These are phyloP conservation scores for Burhinus bistriatus DNA, from an alignment of 2,113 vertebrate species.

Conservation along the genomic window DNA sequence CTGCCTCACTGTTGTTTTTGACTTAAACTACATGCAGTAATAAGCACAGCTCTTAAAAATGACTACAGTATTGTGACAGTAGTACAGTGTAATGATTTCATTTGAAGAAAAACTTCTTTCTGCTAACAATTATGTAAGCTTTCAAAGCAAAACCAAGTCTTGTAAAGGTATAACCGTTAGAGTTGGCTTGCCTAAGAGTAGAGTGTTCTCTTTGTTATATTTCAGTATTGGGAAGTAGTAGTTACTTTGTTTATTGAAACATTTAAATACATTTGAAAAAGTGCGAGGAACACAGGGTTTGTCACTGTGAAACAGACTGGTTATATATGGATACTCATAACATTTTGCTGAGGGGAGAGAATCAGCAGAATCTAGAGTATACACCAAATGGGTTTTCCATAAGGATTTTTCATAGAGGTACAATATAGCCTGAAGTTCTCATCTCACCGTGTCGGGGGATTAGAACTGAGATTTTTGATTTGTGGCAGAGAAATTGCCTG, in stretches of 20 bases:
- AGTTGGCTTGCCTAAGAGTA: not conserved
- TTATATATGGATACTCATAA: not conserved
- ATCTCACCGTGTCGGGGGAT: not conserved
- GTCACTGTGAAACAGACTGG: not conserved
- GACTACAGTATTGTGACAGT: not conserved
- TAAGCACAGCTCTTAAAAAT: not conserved
- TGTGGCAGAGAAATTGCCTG: not conserved
- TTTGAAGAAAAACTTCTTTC: not conserved
- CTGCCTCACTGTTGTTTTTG: not conserved
- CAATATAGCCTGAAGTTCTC: not conserved
- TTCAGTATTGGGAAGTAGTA: not conserved
- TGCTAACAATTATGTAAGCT: not conserved
- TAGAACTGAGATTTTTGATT: not conserved
- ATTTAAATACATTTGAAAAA: not conserved
- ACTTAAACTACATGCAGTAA: not conserved
- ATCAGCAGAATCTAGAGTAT: not conserved
- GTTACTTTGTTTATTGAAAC: not conserved
- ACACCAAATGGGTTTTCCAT: not conserved
- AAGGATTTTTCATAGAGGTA: not conserved
- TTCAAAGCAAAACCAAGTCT: not conserved
- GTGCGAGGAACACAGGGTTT: not conserved
- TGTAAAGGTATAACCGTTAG: not conserved
- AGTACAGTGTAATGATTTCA: not conserved
- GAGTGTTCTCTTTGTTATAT: not conserved
- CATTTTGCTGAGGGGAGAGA: not conserved